These are phyloP conservation scores for Drosophila biarmipes DNA, from an alignment of 1,140 invertebrate genomes.

Conservation along the genomic window DNA sequence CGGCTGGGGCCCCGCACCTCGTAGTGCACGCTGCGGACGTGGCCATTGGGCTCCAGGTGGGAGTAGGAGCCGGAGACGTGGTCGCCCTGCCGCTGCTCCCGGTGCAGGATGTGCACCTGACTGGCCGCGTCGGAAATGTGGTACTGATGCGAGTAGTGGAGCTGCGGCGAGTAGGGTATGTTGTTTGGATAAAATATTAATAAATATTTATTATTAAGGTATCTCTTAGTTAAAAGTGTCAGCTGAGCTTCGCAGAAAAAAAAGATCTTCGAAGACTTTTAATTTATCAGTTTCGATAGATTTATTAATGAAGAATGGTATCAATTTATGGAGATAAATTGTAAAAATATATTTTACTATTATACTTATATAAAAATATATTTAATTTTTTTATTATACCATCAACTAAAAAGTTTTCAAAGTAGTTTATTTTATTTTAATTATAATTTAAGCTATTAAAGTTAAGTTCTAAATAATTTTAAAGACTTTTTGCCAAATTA, in stretches of 20 bases:
- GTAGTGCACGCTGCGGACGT: constrained; percentile 85
- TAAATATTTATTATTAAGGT: too few species aligned
- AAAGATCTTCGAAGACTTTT: too few species aligned
- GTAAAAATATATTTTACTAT: not conserved
- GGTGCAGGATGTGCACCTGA: constrained; percentile 84
- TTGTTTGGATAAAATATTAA: not conserved
- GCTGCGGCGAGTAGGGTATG: constrained; percentile 41
- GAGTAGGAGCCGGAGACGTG: constrained; percentile 85
- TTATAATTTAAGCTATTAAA: too few species aligned
- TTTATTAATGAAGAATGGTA: too few species aligned
- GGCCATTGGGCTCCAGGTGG: constrained; percentile 85
- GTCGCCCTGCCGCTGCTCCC: constrained; percentile 84
- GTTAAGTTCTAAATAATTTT: too few species aligned
- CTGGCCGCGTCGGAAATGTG: constrained; percentile 82
- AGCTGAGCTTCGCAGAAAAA: too few species aligned
- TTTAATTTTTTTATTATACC: not conserved
- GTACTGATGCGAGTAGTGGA: constrained; percentile 85
- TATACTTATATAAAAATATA: not conserved
- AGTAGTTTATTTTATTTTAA: too few species aligned
- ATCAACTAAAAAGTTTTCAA: not conserved
- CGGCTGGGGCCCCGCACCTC: constrained; percentile 83
- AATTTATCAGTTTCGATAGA: too few species aligned
- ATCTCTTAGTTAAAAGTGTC: not conserved
- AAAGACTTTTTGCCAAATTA: too few species aligned
- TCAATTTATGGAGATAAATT: too few species aligned